Evolutionary conservation across 2,888 invertebrate genomes (phyloP).

Genomic region (Dasysyrphus albostriatus): DNA sequence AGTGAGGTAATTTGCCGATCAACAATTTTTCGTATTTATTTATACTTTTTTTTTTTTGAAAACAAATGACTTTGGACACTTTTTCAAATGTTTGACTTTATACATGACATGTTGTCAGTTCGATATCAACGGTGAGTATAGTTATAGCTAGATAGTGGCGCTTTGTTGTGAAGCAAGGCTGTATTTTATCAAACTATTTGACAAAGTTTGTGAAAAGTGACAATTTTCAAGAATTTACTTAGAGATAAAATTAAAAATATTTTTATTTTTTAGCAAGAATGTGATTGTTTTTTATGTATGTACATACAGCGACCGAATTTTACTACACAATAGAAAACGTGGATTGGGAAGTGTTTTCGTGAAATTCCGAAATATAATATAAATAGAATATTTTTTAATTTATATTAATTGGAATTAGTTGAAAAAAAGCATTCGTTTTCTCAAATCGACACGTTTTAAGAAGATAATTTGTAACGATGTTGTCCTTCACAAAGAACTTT

Average conservation of each 20-base stretch:
- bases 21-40: constrained; percentile 11
- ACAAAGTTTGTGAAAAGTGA: constrained; percentile 15
- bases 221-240: background rate
- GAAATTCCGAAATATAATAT: background rate
- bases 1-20: constrained; percentile 29
- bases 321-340: background rate
- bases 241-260: background rate
- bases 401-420: background rate
- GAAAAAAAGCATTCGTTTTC: background rate
- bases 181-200: constrained; percentile 22
- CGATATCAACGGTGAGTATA: constrained; percentile 11
- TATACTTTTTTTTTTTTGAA: constrained; percentile 3
- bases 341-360: background rate
- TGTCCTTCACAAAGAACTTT: background rate
- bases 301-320: background rate
- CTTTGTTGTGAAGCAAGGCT: background rate
- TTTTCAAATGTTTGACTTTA: constrained; percentile 29
- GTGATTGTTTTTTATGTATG: background rate
- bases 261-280: background rate
- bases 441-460: background rate
- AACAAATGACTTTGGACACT: constrained; percentile 56
- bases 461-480: background rate
- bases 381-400: background rate
- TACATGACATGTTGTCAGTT: constrained; percentile 21
- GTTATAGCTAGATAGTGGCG: background rate